Conservation (phyloP, 2,888 invertebrate genomes). For the Thecocarcelia acutangulata region DNA sequence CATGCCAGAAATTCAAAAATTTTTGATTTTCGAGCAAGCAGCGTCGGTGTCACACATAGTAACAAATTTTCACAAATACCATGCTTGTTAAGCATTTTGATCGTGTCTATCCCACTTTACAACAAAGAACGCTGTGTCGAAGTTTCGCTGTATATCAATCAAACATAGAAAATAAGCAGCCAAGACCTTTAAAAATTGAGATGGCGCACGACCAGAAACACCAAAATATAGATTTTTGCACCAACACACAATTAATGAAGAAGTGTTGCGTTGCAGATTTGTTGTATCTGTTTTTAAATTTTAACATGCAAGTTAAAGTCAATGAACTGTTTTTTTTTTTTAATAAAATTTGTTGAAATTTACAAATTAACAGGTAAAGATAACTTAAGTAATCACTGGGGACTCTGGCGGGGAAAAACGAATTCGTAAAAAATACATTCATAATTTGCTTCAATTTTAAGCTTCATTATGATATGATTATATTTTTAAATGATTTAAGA, state of each 20-base stretch:
- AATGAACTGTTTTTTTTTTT: conserved; percentile 42
- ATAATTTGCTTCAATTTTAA: conserved; percentile 15
- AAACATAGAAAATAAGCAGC: background rate
- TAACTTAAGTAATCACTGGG: background rate
- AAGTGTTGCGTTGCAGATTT: background rate
- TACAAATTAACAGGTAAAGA: conserved; percentile 15
- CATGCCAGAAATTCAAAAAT: no score
- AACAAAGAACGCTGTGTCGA: no score
- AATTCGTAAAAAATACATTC: background rate
- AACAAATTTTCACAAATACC: no score
- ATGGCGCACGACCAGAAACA: conserved; percentile 24
- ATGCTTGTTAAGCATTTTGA: no score
- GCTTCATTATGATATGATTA: conserved; percentile 29
- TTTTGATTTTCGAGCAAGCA: no score
- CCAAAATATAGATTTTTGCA: background rate
- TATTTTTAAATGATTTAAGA: background rate
- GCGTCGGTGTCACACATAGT: no score
- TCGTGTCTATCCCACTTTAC: no score
- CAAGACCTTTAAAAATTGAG: conserved; percentile 8
- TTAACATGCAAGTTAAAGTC: conserved; percentile 31
- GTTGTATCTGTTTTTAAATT: conserved; percentile 3
- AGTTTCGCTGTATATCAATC: no score
- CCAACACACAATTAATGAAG: background rate
- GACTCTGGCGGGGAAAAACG: background rate
- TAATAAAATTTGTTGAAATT: background rate